A percentile compares a stretch with the other conserved stretches of the same genome.
Conservation (phyloP, 2,888 invertebrate genomes). For the Malthinus seriepunctatus region DNA sequence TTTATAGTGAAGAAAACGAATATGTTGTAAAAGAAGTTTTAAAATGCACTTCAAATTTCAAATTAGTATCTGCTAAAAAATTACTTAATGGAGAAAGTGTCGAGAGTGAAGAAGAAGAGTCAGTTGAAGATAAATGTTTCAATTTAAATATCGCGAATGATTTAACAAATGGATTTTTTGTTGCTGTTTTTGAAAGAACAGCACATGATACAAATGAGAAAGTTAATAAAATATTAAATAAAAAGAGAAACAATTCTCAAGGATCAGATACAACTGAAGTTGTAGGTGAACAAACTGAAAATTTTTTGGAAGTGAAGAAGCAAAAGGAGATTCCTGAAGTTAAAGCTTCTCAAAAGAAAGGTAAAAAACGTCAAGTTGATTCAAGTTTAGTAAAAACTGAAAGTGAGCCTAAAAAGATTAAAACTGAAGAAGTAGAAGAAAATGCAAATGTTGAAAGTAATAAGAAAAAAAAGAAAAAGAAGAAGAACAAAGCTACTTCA, state of each 20-base stretch:
- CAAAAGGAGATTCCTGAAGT: not conserved
- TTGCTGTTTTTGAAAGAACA: constrained; percentile 79
- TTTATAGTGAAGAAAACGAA: constrained; percentile 91
- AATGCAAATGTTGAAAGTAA: not conserved
- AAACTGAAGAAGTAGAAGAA: not conserved
- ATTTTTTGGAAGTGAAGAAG: not conserved
- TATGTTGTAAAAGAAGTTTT: constrained; percentile 78
- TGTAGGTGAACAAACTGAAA: not conserved
- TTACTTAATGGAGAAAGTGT: constrained; percentile 68
- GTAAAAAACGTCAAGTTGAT: not conserved
- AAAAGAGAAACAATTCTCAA: constrained; percentile 14
- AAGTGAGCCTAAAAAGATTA: not conserved
- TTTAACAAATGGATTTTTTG: constrained; percentile 91
- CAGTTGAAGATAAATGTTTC: constrained; percentile 73
- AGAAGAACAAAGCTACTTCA: constrained; percentile 15
- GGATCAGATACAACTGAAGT: too few species aligned
- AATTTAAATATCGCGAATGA: constrained; percentile 77
- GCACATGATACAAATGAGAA: constrained; percentile 2
- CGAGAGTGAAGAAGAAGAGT: constrained; percentile 64
- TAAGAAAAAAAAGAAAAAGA: constrained; percentile 3
- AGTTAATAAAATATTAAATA: constrained; percentile 22
- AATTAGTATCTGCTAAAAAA: constrained; percentile 64
- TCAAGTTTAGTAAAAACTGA: not conserved
- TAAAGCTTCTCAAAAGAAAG: not conserved
- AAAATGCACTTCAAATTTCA: constrained; percentile 61